Evolutionary conservation across 2,113 vertebrate species (phyloP), one percentile per base, ranked within the genome.

Genomic region (Oophaga pumilio): DNA sequence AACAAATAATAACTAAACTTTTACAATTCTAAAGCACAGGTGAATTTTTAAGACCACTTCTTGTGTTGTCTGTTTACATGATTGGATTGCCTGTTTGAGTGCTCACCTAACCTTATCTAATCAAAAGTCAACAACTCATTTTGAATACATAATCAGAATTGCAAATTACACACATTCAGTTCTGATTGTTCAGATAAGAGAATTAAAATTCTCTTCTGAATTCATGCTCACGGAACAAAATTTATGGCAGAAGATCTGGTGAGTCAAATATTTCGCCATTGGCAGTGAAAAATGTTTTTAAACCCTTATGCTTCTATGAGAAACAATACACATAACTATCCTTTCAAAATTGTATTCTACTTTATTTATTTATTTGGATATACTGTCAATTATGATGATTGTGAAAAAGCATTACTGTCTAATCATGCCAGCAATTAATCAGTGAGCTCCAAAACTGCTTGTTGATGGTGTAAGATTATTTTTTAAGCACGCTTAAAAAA

Each of bases 1-100:
- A 50, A 78, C 77, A 62, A 73, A 43, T 33, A 18, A 60, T 80
- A 80, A 80, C 77, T n/a, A 73, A 66, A 68, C 26, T 33, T 84
- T 84, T 57, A 59, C 73, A 73, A 84, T 56, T 53, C 22, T 52
- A 59, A 74, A 59, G 53, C 50, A 33, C 24, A 43, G 56, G 56
- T 59, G 82, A 33, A 59, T 73, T 73, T 84, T 18, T 11, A 74
- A 18, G 13, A 26, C 82, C 8, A 57, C 0, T 22, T 53, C 50
- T 33, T 68, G 49, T 13, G 64, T 82, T n/a, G 18, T 50, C 79
- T 64, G n/a, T 53, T 50, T 68, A 74, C 18, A 33, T 33, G 68
- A 50, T 22, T 82, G 49, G 43, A 68, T 68, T 24, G 20, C 50
- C 59, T 66, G 18, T 82, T 26, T 68, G 8, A 66, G 28, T 13